These are phyloP conservation scores for Scaptomyza hsui DNA, from an alignment of 1,140 invertebrate genomes.

Conservation along the genomic window DNA sequence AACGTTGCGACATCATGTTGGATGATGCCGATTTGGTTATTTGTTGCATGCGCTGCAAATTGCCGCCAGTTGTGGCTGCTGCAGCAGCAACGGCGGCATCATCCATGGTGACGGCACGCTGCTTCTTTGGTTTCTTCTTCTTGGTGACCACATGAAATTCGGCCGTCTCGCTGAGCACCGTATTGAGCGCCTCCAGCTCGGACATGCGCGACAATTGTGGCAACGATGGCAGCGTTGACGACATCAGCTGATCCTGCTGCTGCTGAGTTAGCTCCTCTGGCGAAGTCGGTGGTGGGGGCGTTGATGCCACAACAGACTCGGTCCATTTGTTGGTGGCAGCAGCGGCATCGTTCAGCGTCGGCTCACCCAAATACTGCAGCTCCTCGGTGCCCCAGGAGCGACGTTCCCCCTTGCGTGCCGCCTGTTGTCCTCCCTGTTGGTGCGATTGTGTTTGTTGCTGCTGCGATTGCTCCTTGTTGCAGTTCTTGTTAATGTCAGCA, in stretches of 20 bases:
- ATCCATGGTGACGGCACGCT: constrained; percentile 84
- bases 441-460: constrained; percentile 10
- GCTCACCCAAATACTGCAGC: constrained; percentile 72
- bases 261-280: neutral
- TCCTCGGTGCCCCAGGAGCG: constrained; percentile 88
- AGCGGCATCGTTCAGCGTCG: constrained; percentile 15
- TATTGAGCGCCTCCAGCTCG: constrained; percentile 66
- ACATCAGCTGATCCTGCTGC: neutral
- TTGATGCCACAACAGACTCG: neutral
- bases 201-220: constrained; percentile 61
- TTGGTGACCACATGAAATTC: constrained; percentile 89
- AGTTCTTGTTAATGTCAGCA: constrained; percentile 63
- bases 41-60: constrained; percentile 69
- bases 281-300: neutral
- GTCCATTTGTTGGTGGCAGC: constrained; percentile 15
- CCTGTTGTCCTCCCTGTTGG: constrained; percentile 20
- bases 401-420: constrained; percentile 84
- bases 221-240: constrained; percentile 35
- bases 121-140: constrained; percentile 89
- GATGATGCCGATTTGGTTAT: constrained; percentile 66
- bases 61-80: constrained; percentile 57
- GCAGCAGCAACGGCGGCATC: constrained; percentile 67
- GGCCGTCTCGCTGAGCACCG: constrained; percentile 83
- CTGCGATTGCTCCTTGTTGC: constrained; percentile 56
- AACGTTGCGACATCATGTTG: constrained; percentile 70